Conservation (phyloP, 2,113 vertebrate genomes). For the Clinocottus analis region DNA sequence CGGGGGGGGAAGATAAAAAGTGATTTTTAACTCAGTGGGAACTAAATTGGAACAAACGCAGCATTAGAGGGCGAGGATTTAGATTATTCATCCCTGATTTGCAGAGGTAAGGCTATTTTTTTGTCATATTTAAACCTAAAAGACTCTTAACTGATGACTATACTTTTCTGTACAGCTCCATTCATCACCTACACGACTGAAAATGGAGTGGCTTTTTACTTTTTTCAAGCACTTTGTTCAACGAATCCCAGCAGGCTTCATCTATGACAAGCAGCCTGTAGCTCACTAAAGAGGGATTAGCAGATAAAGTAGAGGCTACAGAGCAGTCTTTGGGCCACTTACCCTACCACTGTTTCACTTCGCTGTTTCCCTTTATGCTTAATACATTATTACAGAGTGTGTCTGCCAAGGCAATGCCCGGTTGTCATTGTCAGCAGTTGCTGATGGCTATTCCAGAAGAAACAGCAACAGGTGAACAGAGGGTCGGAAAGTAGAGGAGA, state of each 20-base stretch:
- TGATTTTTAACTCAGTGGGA: neutral
- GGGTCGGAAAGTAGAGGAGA: neutral
- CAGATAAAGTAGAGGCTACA: neutral
- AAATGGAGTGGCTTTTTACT: no score
- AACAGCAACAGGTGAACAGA: neutral
- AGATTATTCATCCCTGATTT: neutral
- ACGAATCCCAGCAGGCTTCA: neutral
- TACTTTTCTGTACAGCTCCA: no score
- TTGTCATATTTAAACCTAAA: neutral
- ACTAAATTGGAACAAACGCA: neutral
- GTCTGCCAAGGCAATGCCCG: neutral
- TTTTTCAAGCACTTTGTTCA: neutral
- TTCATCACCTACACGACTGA: no score
- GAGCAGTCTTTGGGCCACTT: no score
- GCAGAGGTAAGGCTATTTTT: conserved; percentile 31
- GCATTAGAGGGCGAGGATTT: neutral
- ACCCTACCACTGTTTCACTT: no score
- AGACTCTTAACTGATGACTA: neutral
- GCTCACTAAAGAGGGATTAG: neutral
- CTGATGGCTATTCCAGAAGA: neutral
- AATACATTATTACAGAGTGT: no score
- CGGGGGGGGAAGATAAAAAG: neutral
- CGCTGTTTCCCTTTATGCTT: no score
- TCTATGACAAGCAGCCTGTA: neutral
- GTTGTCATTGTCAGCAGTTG: neutral